phyloP scores from a whole-genome alignment of 1,140 invertebrate species.

The Pseudomyrmex concolor region DNA sequence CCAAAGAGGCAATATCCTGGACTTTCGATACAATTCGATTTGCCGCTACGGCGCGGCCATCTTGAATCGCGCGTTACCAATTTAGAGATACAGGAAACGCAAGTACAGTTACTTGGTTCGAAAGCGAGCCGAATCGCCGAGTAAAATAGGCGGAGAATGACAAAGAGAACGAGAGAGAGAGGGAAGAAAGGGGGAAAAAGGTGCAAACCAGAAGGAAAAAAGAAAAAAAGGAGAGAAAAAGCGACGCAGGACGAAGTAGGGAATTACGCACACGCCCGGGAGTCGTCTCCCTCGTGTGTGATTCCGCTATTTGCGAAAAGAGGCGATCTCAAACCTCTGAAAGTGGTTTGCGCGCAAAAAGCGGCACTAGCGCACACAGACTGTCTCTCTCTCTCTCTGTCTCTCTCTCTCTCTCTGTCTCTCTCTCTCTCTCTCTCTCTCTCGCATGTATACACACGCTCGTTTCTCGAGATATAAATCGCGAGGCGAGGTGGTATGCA shows the following conservation, averaged over 20 bases:
- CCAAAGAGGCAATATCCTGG: conserved; percentile 22
- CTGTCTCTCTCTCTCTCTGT: too few relatives aligned
- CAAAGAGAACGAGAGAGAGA: background rate
- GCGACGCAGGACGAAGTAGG: conserved; percentile 5
- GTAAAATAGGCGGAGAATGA: conserved; percentile 16
- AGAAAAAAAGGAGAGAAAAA: background rate
- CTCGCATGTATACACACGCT: background rate
- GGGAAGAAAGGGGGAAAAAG: background rate
- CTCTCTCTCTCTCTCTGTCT: too few relatives aligned
- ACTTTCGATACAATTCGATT: conserved; percentile 73
- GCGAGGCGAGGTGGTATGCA: background rate
- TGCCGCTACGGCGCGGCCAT: conserved; percentile 49
- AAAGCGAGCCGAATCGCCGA: conserved; percentile 37
- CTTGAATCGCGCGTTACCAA: conserved; percentile 71
- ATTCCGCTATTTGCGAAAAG: background rate
- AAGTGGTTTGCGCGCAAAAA: background rate
- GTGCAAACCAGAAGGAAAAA: background rate
- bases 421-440: too few relatives aligned
- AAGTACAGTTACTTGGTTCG: conserved; percentile 70
- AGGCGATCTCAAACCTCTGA: background rate
- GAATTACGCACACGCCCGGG: too few relatives aligned
- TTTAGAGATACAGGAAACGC: conserved; percentile 75
- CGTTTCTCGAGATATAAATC: conserved; percentile 8
- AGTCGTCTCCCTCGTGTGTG: background rate
- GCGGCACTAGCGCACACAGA: background rate